Evolutionary conservation across 2,888 invertebrate species (phyloP).

Genomic region (Yponomeuta cagnagella): DNA sequence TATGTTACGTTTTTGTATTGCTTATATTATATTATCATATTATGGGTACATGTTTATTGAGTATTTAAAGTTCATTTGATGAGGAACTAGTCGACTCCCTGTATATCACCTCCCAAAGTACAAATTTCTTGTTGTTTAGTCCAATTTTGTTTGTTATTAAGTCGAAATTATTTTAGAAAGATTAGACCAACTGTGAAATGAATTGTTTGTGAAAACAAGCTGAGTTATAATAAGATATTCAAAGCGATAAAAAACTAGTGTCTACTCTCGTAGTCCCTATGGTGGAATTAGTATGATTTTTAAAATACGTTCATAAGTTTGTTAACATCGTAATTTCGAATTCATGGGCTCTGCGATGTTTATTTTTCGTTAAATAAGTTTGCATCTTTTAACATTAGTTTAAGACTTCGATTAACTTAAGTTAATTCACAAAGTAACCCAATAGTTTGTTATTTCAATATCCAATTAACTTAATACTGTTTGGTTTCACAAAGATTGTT

Average conservation of each 20-base stretch:
- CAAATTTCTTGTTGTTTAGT: conserved; percentile 78
- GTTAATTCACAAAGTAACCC: conserved; percentile 63
- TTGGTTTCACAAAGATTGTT: conserved; percentile 4
- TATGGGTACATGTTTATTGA: conserved; percentile 73
- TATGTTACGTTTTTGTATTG: conserved; percentile 75
- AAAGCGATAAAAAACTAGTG: conserved; percentile 1
- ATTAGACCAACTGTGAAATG: conserved; percentile 8
- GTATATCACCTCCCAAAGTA: conserved; percentile 77
- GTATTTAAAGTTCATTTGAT: conserved; percentile 75
- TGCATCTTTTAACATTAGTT: conserved; percentile 65
- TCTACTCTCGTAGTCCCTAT: no score
- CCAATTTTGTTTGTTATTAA: conserved; percentile 76
- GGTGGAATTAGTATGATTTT: not conserved
- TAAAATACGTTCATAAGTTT: not conserved
- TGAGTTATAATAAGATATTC: not conserved
- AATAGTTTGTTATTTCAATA: conserved; percentile 46
- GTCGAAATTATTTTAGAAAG: conserved; percentile 69
- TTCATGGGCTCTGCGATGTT: conserved; percentile 6
- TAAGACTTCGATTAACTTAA: conserved; percentile 53
- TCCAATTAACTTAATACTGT: conserved; percentile 31
- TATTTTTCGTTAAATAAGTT: conserved; percentile 39
- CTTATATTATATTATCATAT: conserved; percentile 69
- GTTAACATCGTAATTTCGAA: not conserved
- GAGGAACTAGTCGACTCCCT: conserved; percentile 76
- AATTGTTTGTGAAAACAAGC: conserved; percentile 11